Evolutionary conservation across 2,888 invertebrate species (phyloP).

Genomic region (Dyspetes luteomarginatus): DNA sequence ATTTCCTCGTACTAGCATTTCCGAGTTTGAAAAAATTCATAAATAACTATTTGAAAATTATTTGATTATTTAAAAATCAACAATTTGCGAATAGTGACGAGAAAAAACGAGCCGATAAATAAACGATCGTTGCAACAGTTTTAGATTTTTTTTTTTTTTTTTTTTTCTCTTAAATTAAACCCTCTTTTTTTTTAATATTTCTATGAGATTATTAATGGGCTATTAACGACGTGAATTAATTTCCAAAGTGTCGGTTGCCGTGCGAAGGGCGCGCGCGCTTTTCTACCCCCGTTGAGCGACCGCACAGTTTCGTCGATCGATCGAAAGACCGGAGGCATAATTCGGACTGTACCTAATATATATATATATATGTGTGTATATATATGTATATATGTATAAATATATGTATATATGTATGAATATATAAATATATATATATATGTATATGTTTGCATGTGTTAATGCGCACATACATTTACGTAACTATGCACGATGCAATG

Average conservation of each 20-base stretch:
- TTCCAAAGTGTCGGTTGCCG: constrained; percentile 77
- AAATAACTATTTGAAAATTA: no score
- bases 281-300: constrained; percentile 37
- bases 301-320: constrained; percentile 63
- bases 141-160: no score
- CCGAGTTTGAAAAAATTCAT: no score
- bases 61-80: no score
- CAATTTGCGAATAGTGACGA: no score
- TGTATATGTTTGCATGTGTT: background rate
- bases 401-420: background rate
- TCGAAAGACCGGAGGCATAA: constrained; percentile 36
- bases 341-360: background rate
- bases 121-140: no score
- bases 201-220: constrained; percentile 45
- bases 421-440: background rate
- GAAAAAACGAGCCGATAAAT: no score
- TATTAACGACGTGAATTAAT: constrained; percentile 76
- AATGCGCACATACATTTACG: background rate
- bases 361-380: background rate
- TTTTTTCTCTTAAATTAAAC: no score
- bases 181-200: background rate
- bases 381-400: background rate
- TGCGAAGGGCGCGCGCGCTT: constrained; percentile 69
- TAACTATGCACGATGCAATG: background rate
- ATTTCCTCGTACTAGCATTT: no score